Evolutionary conservation across 2,888 invertebrate species (phyloP), one percentile per base, ranked within the genome.

Genomic region (Cryptocephalus moraei): DNA sequence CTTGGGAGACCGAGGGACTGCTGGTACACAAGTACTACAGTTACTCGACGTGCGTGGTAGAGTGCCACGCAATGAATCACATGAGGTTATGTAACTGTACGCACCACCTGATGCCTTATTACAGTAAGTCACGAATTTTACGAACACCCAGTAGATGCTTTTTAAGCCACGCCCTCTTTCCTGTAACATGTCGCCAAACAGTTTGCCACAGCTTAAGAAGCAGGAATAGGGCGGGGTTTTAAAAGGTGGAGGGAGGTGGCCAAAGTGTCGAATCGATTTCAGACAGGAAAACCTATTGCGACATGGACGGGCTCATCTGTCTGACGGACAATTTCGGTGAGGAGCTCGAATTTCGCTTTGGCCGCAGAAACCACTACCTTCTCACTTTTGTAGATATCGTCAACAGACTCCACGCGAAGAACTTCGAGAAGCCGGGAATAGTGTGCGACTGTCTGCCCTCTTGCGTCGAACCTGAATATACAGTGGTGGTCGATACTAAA

Each of bases 381-480:
- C 39, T n/a, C n/a, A n/a, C 22, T 49, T 41, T 62, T 63, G 52
- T 56, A 70, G 73, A 73, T 58, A 69, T 62, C 43, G 61, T 73
- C 33, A 69, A 73, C 57, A 61, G 71, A 56, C 60, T 74, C 31
- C 70, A 68, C 52, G 70, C 72, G 9, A 61, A 65, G 54, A 49
- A 48, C 11, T 67, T 64, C 52, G 63, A 66, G 49, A 72, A 73
- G 58, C 64, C 67, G 12, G 73, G 73, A 48, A 60, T 74, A 52
- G 67, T 70, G 32, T 81, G 80, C 55, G 67, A 74, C 43, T 82
- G 81, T 56, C 72, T 79, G 1, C 77, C 79, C 60, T 76, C 77
- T 12, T 82, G 81, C 53, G 73, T 75, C 34, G 81, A 81, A 57
- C 74, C 78, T 1, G 72, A 73, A 49, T 81, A 79, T 56, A 76